These are phyloP conservation scores for Harpagifer antarcticus DNA, from an alignment of 2,797 vertebrate genomes.

Conservation along the genomic window DNA sequence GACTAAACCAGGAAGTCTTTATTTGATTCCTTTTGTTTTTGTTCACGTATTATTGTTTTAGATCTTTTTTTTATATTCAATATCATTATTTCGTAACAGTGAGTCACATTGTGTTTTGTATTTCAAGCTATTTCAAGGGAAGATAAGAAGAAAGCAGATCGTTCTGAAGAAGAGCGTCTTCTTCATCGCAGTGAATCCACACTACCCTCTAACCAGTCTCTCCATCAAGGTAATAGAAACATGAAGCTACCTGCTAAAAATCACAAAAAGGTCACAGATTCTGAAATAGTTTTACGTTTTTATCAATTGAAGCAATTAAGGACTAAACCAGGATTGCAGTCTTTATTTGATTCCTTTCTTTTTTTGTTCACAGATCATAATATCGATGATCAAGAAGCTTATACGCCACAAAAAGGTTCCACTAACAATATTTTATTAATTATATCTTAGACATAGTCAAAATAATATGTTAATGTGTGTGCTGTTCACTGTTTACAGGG, in stretches of 20 bases:
- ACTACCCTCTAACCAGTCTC: neutral
- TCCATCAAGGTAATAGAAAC: neutral
- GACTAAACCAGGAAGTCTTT: too few relatives aligned
- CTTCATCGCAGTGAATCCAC: neutral
- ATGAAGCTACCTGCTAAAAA: too few relatives aligned
- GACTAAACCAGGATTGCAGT: too few relatives aligned
- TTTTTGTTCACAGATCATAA: too few relatives aligned
- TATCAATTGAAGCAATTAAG: too few relatives aligned
- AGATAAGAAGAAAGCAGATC: rapidly evolving
- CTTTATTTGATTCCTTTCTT: too few relatives aligned
- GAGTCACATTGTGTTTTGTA: neutral
- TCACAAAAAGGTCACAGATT: neutral
- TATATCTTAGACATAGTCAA: neutral
- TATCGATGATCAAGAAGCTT: too few relatives aligned
- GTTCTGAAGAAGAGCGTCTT: rapidly evolving
- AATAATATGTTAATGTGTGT: neutral
- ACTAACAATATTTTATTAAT: neutral
- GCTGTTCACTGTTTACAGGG: constrained; percentile 4
- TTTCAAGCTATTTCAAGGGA: constrained; percentile 12
- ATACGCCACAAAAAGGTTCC: neutral
- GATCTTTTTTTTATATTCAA: neutral
- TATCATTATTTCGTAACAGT: neutral
- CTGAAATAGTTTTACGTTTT: neutral
- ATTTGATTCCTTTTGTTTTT: too few relatives aligned
- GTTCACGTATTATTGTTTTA: neutral